Evolutionary conservation across 2,113 vertebrate genomes (phyloP), one percentile per base, ranked within the genome.

Genomic region (Aviceda subcristata): DNA sequence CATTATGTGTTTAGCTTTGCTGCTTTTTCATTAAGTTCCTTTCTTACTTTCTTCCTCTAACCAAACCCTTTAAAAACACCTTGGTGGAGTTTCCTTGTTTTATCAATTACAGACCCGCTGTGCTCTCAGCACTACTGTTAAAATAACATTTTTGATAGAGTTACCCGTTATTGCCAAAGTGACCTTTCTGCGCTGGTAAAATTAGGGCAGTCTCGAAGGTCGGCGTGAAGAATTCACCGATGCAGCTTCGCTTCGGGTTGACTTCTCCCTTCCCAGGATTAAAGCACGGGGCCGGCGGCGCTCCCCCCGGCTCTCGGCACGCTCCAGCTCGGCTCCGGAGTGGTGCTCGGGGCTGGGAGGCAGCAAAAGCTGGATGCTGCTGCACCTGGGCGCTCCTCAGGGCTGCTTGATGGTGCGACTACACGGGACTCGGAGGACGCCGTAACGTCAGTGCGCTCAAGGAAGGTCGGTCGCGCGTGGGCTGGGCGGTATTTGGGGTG

Each of bases 31-130:
- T 77, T 55, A 88, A 34, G 32, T 90, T 62, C 26, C 20, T 93
- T 91, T 83, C 53, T 88, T 77, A 69, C 66, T 39, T 85, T 85
- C 92, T 81, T 83, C 72, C 88, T 92, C 51, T 69, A 73, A 80
- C 74, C 56, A 68, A 86, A 63, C 64, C 79, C 81, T 92, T 71
- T 88, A 87, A 84, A 91, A 93, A 91, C 68, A 81, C 71, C 51
- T 90, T 96, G 74, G 82, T 95, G 85, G 92, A 63, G 79, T 94
- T 94, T 95, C 89, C 86, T 83, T 94, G 38, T 85, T 96, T 92
- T 71, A 66, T 87, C 81, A 96, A 60, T 89, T 60, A 27, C 66
- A 77, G 71, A 41, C 77, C 26, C 0, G 0, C 79, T 88, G 62
- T 84, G 71, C 82, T 82, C 75, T 83, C n/a, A 81, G 68, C 68